Evolutionary conservation across 1,140 invertebrate genomes (phyloP).

Genomic region (Oryctes rhinoceros): DNA sequence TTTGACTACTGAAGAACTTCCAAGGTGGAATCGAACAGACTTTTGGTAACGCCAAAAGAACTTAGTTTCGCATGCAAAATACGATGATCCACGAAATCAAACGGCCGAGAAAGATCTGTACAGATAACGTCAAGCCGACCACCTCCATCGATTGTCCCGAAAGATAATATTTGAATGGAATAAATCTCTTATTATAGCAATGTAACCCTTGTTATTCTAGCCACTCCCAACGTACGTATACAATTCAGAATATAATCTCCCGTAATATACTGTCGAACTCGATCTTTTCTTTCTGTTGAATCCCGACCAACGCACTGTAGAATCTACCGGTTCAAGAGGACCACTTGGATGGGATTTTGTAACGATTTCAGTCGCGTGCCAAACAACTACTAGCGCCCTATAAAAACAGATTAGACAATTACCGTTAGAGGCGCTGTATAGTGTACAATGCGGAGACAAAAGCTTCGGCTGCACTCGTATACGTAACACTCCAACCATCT

Average conservation of each 20-base stretch:
- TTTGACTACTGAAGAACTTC: no score
- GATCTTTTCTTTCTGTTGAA: background rate
- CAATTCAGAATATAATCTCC: background rate
- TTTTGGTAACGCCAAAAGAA: no score
- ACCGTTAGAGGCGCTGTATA: background rate
- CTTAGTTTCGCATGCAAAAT: no score
- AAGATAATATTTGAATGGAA: background rate
- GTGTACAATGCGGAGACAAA: background rate
- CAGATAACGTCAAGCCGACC: no score
- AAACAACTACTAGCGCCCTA: background rate
- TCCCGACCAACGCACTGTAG: background rate
- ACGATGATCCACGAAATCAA: no score
- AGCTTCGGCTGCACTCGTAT: background rate
- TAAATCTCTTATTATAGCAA: background rate
- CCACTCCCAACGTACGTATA: background rate
- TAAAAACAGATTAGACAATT: constrained; percentile 34
- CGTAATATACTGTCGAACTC: background rate
- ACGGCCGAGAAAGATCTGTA: no score
- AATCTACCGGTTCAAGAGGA: background rate
- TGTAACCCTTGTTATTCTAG: constrained; percentile 1
- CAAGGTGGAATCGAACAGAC: no score
- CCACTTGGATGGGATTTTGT: background rate
- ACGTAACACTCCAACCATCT: background rate
- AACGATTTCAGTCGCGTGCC: constrained; percentile 3
- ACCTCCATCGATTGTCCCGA: no score